Conservation (phyloP, 2,113 vertebrate genomes). For the Gopherus flavomarginatus region DNA sequence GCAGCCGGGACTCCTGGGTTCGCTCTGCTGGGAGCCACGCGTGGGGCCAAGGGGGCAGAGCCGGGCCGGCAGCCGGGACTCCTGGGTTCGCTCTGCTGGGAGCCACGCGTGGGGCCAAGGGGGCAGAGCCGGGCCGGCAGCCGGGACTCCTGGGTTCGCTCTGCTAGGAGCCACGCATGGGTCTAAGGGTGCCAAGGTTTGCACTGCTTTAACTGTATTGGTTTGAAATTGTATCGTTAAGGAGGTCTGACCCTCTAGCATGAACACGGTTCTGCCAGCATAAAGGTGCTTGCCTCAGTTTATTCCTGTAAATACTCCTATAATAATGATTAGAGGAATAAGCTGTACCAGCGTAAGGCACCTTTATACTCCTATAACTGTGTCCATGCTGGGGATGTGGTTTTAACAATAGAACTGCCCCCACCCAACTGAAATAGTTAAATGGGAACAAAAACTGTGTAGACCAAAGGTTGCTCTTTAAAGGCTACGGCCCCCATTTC, state of each 20-base stretch:
- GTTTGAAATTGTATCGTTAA: no score
- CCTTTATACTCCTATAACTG: not conserved
- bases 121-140: no score
- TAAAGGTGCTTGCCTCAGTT: no score
- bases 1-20: not conserved
- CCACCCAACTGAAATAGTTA: not conserved
- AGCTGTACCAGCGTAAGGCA: not conserved
- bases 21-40: rapidly evolving
- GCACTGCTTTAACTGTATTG: no score
- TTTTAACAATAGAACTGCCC: no score
- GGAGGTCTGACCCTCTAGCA: no score
- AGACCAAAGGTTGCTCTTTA: not conserved
- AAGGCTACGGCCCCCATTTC: not conserved
- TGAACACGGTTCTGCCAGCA: no score
- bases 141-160: no score
- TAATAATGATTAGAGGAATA: not conserved
- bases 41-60: rapidly evolving
- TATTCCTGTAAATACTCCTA: not conserved
- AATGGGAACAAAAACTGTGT: not conserved
- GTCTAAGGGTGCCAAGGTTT: not conserved
- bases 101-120: no score
- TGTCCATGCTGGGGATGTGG: not conserved
- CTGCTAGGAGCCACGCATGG: no score
- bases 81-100: no score
- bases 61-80: no score